phyloP scores from a whole-genome alignment of 2,888 invertebrate genomes.

The Acrobasis repandana region DNA sequence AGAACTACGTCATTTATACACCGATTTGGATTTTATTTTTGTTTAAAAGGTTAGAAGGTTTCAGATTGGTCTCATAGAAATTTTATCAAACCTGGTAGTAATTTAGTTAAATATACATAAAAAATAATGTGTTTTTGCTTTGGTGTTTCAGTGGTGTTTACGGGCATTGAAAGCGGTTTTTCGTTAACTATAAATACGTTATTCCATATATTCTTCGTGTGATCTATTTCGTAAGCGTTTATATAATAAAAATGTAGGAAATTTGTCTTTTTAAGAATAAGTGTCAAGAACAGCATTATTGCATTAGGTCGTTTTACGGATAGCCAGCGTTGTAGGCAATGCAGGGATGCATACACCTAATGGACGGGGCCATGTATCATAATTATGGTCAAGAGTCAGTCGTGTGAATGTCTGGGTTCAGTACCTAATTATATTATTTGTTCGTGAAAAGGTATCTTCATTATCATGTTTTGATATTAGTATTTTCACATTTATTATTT shows the following conservation, averaged over 20 bases:
- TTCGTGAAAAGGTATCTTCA: background rate
- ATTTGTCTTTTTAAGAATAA: background rate
- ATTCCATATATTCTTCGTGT: no score
- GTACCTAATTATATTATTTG: background rate
- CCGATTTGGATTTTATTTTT: no score
- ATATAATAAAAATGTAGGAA: background rate
- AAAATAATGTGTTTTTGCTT: no score
- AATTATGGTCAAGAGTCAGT: conserved; percentile 6
- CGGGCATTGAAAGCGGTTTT: no score
- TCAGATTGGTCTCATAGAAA: no score
- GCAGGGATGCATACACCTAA: background rate
- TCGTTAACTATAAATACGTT: no score
- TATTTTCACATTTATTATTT: no score
- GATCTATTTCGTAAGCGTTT: background rate
- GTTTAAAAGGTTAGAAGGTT: no score
- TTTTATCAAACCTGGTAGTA: no score
- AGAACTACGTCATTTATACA: no score
- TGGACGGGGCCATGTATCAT: conserved; percentile 8
- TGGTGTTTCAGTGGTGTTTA: no score
- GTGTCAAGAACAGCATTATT: background rate
- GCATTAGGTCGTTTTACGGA: background rate
- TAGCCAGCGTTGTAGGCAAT: background rate
- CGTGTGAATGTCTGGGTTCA: background rate
- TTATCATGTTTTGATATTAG: background rate
- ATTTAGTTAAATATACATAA: no score